These are phyloP conservation scores for Hyles euphorbiae DNA, from an alignment of 1,140 invertebrate species.

Conservation along the genomic window DNA sequence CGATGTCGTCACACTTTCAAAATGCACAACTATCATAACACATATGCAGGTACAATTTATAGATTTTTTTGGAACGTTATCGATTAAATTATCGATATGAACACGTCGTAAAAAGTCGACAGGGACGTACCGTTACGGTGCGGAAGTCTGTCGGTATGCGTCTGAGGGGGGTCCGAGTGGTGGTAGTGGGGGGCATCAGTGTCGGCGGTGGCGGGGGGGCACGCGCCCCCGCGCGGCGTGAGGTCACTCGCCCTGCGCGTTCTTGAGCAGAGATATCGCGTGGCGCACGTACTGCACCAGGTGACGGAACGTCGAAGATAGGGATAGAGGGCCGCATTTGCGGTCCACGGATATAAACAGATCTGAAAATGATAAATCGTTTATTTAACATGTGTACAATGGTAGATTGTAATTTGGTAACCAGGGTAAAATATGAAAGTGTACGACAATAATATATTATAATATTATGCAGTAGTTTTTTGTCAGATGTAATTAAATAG, in stretches of 20 bases:
- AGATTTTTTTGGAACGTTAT: too few species aligned
- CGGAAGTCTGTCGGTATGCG: background rate
- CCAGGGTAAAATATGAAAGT: too few species aligned
- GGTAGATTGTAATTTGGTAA: too few species aligned
- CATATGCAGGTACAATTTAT: background rate
- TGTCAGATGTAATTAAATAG: too few species aligned
- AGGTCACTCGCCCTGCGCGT: constrained; percentile 54
- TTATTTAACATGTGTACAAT: background rate
- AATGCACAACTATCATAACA: background rate
- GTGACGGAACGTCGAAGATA: constrained; percentile 84
- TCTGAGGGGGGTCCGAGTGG: background rate
- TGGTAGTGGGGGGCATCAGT: background rate
- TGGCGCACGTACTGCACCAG: constrained; percentile 83
- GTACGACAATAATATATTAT: too few species aligned
- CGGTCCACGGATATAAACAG: constrained; percentile 86
- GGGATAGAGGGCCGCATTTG: constrained; percentile 82
- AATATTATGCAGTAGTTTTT: too few species aligned
- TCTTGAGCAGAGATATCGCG: constrained; percentile 69
- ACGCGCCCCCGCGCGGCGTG: constrained; percentile 12
- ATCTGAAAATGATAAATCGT: constrained; percentile 71
- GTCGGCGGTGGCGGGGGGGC: constrained; percentile 4
- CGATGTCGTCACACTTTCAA: background rate
- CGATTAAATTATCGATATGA: too few species aligned
- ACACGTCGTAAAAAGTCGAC: too few species aligned
- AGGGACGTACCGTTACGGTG: too few species aligned